Evolutionary conservation across 2,888 invertebrate species (phyloP), one percentile per base, ranked within the genome.

Genomic region (Tolmerus cingulatus): DNA sequence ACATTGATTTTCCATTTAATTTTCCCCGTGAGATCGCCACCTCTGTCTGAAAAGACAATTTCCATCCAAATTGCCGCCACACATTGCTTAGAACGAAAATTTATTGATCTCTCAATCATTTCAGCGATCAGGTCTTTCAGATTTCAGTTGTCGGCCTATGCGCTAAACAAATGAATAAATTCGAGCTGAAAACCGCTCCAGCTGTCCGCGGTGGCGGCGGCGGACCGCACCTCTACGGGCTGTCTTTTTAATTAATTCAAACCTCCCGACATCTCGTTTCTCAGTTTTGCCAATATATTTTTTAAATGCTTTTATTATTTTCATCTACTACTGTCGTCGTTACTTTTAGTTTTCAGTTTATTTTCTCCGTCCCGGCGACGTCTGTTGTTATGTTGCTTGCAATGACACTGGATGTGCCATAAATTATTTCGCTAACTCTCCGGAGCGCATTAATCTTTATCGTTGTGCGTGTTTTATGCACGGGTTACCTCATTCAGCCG

Each of bases 81-180:
- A 78, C 34, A n/a, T 30, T 76, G 34, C 1, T 78, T 40, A 5
- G 1, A 23, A 40, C 19, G 27, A 78, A 19, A 78, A 78, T 78
- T 78, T 78, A 78, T 78, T 78, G 78, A 78, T 78, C 78, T 43
- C 78, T 78, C 43, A 78, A 78, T 78, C 78, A 78, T 78, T 78
- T 78, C 40, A 37, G 12, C 43, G 40, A 78, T 43, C 37, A 40
- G 3, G 8, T n/a, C 40, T 46, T 46, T 14, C 16, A 40, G 40
- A 37, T 14, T 57, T 9, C 57, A 66, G 12, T 66, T 66, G 66
- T 46, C 43, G 43, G 43, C 12, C 27, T 19, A 3, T 43, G 78
- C 78, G 14, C 23, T 78, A 78, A 78, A 78, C 78, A 78, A 78
- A 78, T 43, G 78, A 78, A 78, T 66, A 66, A 66, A 66, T 66